Conservation (phyloP, 2,888 invertebrate genomes). For the Trisateles emortualis region DNA sequence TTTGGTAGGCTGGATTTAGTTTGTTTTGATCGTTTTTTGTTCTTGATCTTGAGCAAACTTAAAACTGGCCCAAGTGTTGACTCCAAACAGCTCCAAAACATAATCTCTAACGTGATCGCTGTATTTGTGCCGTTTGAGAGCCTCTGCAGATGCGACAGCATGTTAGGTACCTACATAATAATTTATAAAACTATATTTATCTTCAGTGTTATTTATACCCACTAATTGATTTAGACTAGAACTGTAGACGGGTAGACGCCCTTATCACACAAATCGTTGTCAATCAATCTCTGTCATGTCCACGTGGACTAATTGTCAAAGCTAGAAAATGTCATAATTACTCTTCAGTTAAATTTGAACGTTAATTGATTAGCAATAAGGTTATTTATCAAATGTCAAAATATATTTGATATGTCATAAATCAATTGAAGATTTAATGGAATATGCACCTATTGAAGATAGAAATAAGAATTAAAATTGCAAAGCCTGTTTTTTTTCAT, state of each 20-base stretch:
- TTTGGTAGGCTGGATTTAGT: too few species aligned
- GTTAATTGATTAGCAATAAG: background rate
- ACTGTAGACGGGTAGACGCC: background rate
- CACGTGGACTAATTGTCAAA: background rate
- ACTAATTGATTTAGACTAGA: background rate
- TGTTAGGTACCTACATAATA: too few species aligned
- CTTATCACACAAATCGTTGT: conserved; percentile 16
- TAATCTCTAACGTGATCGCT: too few species aligned
- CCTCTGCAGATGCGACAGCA: too few species aligned
- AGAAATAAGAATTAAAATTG: background rate
- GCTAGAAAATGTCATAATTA: background rate
- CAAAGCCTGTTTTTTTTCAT: background rate
- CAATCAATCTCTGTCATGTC: conserved; percentile 37
- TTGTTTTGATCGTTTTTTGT: too few species aligned
- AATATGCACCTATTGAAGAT: background rate
- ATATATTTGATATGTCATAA: background rate
- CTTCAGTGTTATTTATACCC: conserved; percentile 19
- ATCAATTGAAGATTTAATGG: background rate
- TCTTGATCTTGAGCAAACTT: too few species aligned
- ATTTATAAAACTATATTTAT: background rate
- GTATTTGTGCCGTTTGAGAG: too few species aligned
- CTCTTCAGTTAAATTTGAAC: background rate
- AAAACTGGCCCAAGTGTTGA: too few species aligned
- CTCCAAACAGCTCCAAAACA: too few species aligned
- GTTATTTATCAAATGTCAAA: background rate